A percentile compares a stretch with the other conserved stretches of the same genome.
Evolutionary conservation across 2,113 vertebrate genomes (phyloP).

Genomic region (Scalopus aquaticus): DNA sequence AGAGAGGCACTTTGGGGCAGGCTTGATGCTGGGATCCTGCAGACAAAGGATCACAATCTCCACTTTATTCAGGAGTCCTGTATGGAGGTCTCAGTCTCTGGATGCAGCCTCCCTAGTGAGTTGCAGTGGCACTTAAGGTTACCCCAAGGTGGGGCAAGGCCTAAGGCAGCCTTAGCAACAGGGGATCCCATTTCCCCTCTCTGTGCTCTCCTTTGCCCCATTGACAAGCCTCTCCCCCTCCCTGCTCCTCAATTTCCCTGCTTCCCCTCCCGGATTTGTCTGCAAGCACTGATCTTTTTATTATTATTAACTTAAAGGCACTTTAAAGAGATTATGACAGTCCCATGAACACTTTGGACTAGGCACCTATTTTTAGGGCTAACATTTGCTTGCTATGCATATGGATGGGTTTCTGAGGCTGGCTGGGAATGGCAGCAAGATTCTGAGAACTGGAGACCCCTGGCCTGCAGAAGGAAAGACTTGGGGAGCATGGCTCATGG

Average conservation of each 20-base stretch:
- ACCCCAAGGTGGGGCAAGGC: background rate
- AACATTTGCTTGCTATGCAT: background rate
- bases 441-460: background rate
- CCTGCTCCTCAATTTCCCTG: too few relatives aligned
- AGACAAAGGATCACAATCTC: conserved; percentile 36
- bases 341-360: background rate
- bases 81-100: conserved; percentile 66
- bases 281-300: background rate
- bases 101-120: conserved; percentile 63
- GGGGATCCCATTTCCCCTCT: background rate
- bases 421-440: background rate
- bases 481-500: background rate
- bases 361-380: background rate
- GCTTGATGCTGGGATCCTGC: conserved; percentile 3
- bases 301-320: background rate
- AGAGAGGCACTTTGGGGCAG: conserved; percentile 48
- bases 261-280: too few relatives aligned
- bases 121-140: conserved; percentile 61
- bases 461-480: background rate
- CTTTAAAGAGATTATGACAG: background rate
- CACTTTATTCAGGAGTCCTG: conserved; percentile 28
- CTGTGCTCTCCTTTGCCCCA: background rate
- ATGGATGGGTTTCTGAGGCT: background rate
- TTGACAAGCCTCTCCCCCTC: accelerated
- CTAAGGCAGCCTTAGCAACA: background rate